phyloP scores from a whole-genome alignment of 2,888 invertebrate genomes.

The Rhyacophila evoluta region DNA sequence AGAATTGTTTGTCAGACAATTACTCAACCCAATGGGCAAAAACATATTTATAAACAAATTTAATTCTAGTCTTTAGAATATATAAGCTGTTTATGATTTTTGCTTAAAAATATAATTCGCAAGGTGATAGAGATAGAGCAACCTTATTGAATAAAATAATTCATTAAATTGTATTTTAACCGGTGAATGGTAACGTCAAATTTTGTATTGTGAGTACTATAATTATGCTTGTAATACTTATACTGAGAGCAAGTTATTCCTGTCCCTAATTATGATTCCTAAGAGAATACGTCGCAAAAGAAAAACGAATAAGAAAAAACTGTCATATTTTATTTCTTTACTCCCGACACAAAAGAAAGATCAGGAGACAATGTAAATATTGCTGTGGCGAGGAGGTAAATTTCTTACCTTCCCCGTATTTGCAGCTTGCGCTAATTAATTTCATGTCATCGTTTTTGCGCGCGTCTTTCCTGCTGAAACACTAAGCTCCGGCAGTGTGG shows the following conservation, averaged over 20 bases:
- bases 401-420: constrained; percentile 34
- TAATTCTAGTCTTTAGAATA: no score
- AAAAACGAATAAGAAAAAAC: background rate
- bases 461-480: constrained; percentile 54
- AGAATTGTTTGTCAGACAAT: no score
- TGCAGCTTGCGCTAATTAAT: constrained; percentile 63
- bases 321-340: background rate
- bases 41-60: no score
- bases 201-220: no score
- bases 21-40: no score
- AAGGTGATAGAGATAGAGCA: no score
- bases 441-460: constrained; percentile 73
- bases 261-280: background rate
- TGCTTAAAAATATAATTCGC: no score
- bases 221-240: no score
- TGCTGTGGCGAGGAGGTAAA: constrained; percentile 27
- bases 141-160: no score
- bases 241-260: background rate
- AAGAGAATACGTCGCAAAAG: background rate
- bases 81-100: no score
- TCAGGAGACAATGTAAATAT: constrained; percentile 40
- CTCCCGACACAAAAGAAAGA: constrained; percentile 31
- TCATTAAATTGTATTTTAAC: no score
- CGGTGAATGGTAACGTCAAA: no score
- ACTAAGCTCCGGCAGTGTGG: constrained; percentile 56